These are phyloP conservation scores for Onychomys leucogaster DNA, from an alignment of 2,797 vertebrate genomes.

Conservation along the genomic window DNA sequence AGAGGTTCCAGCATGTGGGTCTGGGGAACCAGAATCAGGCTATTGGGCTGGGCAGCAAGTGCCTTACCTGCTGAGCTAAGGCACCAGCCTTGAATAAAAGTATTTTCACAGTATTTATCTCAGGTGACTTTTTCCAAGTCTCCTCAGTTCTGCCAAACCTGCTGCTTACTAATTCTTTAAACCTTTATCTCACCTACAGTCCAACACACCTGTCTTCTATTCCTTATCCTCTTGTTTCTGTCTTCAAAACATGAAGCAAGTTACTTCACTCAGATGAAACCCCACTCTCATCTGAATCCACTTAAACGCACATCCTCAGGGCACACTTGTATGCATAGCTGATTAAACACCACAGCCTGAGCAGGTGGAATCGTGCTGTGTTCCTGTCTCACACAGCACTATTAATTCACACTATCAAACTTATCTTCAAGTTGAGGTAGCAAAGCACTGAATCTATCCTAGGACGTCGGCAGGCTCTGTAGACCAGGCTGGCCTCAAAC, in stretches of 20 bases:
- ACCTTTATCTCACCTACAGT: slow-evolving; percentile 46
- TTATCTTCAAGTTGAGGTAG: not conserved
- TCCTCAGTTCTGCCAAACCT: not conserved
- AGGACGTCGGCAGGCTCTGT: not conserved
- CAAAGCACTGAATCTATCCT: not conserved
- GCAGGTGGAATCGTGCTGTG: not conserved
- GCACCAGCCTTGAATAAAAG: not conserved
- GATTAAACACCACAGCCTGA: not conserved
- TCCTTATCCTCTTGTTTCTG: slow-evolving; percentile 1
- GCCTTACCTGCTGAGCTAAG: not conserved
- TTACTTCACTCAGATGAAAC: slow-evolving; percentile 5
- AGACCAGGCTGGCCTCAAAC: not conserved
- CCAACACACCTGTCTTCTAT: slow-evolving; percentile 1
- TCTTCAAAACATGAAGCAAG: slow-evolving; percentile 43
- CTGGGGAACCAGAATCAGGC: no score
- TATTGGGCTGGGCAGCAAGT: not conserved
- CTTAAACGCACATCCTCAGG: not conserved
- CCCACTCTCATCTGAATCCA: not conserved
- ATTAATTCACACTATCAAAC: not conserved
- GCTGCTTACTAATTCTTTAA: slow-evolving; percentile 6
- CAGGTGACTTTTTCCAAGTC: not conserved
- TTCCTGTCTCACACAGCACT: not conserved
- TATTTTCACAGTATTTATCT: slow-evolving; percentile 27
- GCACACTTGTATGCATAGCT: not conserved
- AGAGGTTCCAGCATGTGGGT: no score